phyloP scores from a whole-genome alignment of 2,888 invertebrate genomes.

The Habroteleia sp. region DNA sequence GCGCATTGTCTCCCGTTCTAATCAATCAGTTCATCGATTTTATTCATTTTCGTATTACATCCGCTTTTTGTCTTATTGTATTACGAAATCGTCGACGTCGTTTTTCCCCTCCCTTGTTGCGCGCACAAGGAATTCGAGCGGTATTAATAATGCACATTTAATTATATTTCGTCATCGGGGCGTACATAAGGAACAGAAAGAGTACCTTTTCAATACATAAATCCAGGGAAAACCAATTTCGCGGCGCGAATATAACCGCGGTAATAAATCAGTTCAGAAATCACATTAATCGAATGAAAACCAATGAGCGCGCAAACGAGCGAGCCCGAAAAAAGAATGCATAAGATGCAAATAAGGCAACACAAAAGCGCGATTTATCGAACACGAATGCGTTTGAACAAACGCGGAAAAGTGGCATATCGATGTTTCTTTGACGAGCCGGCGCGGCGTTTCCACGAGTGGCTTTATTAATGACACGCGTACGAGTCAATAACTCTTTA shows the following conservation, averaged over 20 bases:
- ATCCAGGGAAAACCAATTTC: constrained; percentile 38
- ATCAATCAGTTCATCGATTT: constrained; percentile 63
- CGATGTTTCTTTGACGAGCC: constrained; percentile 65
- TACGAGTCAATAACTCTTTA: constrained; percentile 68
- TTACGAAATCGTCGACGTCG: constrained; percentile 8
- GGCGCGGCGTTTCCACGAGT: constrained; percentile 60
- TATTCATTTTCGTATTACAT: constrained; percentile 38
- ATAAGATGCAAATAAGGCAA: constrained; percentile 36
- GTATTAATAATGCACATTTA: constrained; percentile 49
- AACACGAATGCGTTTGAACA: constrained; percentile 13
- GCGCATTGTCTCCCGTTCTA: constrained; percentile 38
- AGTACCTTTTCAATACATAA: constrained; percentile 28
- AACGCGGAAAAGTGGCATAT: constrained; percentile 28
- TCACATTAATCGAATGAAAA: constrained; percentile 51
- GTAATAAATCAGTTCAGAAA: constrained; percentile 32
- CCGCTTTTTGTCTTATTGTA: constrained; percentile 33
- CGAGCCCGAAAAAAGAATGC: constrained; percentile 28
- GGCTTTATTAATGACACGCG: constrained; percentile 68
- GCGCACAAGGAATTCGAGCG: constrained; percentile 2
- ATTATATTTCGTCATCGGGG: constrained; percentile 39
- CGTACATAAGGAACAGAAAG: constrained; percentile 27
- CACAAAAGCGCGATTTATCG: constrained; percentile 25
- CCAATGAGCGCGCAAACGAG: constrained; percentile 27
- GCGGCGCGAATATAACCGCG: constrained; percentile 31
- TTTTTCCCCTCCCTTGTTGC: constrained; percentile 1